A percentile compares a stretch with the other conserved stretches of the same genome.
Evolutionary conservation across 2,797 vertebrate species (phyloP).

Genomic region (Molossus molossus): DNA sequence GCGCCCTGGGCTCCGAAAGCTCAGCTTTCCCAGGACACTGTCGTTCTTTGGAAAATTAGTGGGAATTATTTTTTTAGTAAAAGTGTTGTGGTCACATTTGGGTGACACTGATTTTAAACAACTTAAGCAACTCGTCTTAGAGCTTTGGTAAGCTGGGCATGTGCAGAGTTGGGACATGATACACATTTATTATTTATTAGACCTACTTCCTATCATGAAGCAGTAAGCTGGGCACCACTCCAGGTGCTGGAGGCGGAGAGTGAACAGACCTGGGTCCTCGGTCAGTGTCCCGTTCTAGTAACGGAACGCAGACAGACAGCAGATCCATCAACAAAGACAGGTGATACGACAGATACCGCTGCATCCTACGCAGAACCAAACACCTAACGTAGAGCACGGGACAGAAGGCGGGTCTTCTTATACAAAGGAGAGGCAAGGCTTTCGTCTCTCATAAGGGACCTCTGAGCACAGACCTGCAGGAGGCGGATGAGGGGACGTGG

Average conservation of each 20-base stretch:
- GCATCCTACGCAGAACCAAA: neutral
- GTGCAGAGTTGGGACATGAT: neutral
- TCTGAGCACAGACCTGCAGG: neutral
- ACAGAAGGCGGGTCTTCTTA: neutral
- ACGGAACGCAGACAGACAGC: neutral
- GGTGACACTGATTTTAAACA: neutral
- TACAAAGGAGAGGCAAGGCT: neutral
- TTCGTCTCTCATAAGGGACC: neutral
- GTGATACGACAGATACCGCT: neutral
- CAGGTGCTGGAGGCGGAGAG: neutral
- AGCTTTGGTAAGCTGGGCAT: neutral
- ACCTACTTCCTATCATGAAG: neutral
- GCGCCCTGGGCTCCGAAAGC: neutral
- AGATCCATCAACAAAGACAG: neutral
- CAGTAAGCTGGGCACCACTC: neutral
- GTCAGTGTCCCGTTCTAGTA: neutral
- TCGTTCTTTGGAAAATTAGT: neutral
- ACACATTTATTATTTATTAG: neutral
- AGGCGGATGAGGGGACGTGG: neutral
- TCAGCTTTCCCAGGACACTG: constrained; percentile 3
- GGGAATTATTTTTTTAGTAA: neutral
- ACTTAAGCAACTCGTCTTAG: constrained; percentile 1
- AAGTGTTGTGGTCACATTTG: neutral
- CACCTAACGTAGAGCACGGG: neutral
- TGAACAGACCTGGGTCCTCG: neutral